Evolutionary conservation across 2,888 invertebrate genomes (phyloP).

Genomic region (Scrobipalpa atriplicella): DNA sequence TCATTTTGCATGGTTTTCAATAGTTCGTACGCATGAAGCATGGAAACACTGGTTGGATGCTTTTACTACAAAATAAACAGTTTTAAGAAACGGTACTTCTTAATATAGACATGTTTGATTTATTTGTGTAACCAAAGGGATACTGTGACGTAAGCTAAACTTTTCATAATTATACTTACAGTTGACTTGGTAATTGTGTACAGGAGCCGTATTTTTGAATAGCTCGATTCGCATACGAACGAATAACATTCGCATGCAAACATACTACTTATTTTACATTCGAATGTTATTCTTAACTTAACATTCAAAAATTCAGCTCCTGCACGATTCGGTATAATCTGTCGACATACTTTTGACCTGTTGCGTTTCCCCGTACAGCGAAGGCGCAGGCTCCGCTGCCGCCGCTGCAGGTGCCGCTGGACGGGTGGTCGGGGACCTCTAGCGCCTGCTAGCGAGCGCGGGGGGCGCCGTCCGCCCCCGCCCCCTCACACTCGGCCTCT

Average conservation of each 20-base stretch:
- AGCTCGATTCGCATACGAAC: too few relatives aligned
- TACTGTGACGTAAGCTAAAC: not conserved
- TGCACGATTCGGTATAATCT: too few relatives aligned
- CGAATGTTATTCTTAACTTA: too few relatives aligned
- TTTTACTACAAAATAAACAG: not conserved
- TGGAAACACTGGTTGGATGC: slow-evolving; percentile 33
- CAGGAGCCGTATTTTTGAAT: not conserved
- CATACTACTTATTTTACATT: too few relatives aligned
- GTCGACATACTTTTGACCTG: not conserved
- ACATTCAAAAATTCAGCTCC: too few relatives aligned
- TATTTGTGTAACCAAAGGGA: not conserved
- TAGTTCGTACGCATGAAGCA: slow-evolving; percentile 27
- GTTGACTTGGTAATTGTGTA: not conserved
- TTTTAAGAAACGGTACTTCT: too few relatives aligned
- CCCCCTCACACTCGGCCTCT: slow-evolving; percentile 39
- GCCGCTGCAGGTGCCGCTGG: slow-evolving; percentile 81
- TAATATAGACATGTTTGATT: not conserved
- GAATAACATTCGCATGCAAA: too few relatives aligned
- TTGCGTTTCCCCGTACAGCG: slow-evolving; percentile 46
- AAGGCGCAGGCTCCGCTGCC: slow-evolving; percentile 85
- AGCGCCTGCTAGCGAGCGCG: slow-evolving; percentile 79
- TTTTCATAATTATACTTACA: not conserved
- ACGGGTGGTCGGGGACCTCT: slow-evolving; percentile 81
- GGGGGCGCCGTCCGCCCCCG: slow-evolving; percentile 62
- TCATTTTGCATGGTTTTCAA: slow-evolving; percentile 27